Evolutionary conservation across 1,140 invertebrate species (phyloP).

Genomic region (Drosophila subpulchrella): DNA sequence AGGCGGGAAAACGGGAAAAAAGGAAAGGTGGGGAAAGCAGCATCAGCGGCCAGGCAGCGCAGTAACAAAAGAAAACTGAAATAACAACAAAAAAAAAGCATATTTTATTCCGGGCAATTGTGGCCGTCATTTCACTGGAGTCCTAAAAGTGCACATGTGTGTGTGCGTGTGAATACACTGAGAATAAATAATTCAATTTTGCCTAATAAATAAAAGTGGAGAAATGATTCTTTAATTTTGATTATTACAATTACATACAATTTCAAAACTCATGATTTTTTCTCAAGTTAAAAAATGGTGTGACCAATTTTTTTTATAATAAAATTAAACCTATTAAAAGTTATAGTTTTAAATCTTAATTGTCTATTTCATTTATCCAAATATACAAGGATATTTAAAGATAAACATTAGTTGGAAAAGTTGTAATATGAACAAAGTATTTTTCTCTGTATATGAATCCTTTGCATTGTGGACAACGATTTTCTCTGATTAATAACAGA

Average conservation of each 20-base stretch:
- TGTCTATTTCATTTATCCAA: too few relatives aligned
- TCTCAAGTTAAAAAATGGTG: too few relatives aligned
- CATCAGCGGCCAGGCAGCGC: slow-evolving; percentile 15
- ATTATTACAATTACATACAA: too few relatives aligned
- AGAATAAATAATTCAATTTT: not conserved
- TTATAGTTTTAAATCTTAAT: too few relatives aligned
- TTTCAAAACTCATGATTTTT: too few relatives aligned
- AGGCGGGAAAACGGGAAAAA: slow-evolving; percentile 3
- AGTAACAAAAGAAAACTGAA: slow-evolving; percentile 69
- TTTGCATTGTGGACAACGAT: slow-evolving; percentile 56
- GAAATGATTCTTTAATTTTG: too few relatives aligned
- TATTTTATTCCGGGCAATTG: slow-evolving; percentile 68
- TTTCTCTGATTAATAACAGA: slow-evolving; percentile 70
- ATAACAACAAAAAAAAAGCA: slow-evolving; percentile 47
- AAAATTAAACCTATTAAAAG: too few relatives aligned
- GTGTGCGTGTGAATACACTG: slow-evolving; percentile 4
- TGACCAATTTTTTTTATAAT: too few relatives aligned
- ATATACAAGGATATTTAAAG: too few relatives aligned
- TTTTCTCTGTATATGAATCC: not conserved
- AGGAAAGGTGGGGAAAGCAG: slow-evolving; percentile 2
- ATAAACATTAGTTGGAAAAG: too few relatives aligned
- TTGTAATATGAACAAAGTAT: not conserved
- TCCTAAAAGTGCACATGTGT: slow-evolving; percentile 11
- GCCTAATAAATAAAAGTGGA: not conserved
- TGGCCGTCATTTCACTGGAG: slow-evolving; percentile 52